Conservation (phyloP, 2,888 invertebrate genomes). For the Orthonychiurus folsomi region DNA sequence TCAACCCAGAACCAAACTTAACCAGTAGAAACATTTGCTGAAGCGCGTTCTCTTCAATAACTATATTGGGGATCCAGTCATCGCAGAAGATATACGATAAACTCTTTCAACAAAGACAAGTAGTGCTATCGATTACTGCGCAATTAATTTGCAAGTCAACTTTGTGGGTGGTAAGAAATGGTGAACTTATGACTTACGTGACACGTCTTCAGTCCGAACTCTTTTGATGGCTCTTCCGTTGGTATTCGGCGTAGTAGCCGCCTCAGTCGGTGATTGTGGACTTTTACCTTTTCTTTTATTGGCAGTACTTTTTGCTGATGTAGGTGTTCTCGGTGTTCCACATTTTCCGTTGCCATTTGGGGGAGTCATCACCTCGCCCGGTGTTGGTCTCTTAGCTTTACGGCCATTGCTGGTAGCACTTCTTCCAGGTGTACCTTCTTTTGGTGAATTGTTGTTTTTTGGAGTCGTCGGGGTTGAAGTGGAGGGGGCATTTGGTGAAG, state of each 20-base stretch:
- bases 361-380: not conserved
- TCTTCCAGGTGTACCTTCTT: not conserved
- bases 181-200: too few species aligned
- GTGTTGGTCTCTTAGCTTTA: not conserved
- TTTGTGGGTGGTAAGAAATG: too few species aligned
- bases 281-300: not conserved
- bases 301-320: not conserved
- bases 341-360: not conserved
- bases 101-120: too few species aligned
- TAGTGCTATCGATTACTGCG: too few species aligned
- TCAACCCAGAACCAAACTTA: too few species aligned
- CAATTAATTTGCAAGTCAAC: too few species aligned
- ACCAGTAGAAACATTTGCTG: too few species aligned
- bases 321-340: not conserved
- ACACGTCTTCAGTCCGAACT: not conserved
- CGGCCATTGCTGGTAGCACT: not conserved
- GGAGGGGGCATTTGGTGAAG: not conserved
- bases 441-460: not conserved
- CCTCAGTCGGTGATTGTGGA: not conserved
- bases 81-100: too few species aligned
- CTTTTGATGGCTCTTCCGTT: not conserved
- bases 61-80: too few species aligned
- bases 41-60: too few species aligned
- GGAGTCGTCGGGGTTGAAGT: not conserved
- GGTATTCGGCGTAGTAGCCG: not conserved